A percentile compares a stretch with the other conserved stretches of the same genome.
Evolutionary conservation across 2,113 vertebrate species (phyloP).

Genomic region (Thalassoma bifasciatum): DNA sequence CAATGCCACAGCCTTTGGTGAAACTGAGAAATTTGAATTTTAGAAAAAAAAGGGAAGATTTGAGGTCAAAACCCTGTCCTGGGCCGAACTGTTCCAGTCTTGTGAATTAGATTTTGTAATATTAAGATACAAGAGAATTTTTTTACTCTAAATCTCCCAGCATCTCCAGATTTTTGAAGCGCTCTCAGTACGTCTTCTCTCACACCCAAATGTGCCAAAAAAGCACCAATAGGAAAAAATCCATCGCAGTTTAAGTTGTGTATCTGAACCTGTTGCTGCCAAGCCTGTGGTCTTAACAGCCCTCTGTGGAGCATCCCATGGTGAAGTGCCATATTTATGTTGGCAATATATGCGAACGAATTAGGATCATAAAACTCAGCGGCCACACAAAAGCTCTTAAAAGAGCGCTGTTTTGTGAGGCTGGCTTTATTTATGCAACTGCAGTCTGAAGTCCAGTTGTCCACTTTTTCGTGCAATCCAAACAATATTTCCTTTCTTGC

Average conservation of each 20-base stretch:
- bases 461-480: slow-evolving; percentile 82
- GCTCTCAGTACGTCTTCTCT: slow-evolving; percentile 34
- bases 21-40: no score
- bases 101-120: slow-evolving; percentile 24
- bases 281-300: slow-evolving; percentile 87
- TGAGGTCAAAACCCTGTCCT: no score
- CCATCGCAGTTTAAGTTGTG: slow-evolving; percentile 95
- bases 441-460: slow-evolving; percentile 82
- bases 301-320: slow-evolving; percentile 89
- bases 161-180: slow-evolving; percentile 31
- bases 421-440: slow-evolving; percentile 86
- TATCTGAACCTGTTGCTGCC: slow-evolving; percentile 92
- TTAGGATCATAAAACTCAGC: slow-evolving; percentile 96
- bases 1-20: no score
- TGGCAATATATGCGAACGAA: slow-evolving; percentile 98
- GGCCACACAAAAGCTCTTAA: slow-evolving; percentile 94
- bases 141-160: slow-evolving; percentile 44
- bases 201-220: slow-evolving; percentile 72
- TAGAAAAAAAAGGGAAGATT: no score
- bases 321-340: slow-evolving; percentile 95
- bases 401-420: slow-evolving; percentile 84
- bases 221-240: slow-evolving; percentile 90
- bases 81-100: no score
- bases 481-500: slow-evolving; percentile 84
- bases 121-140: slow-evolving; percentile 1